Conservation (phyloP, 2,888 invertebrate genomes). For the Netelia fuscicornis region DNA sequence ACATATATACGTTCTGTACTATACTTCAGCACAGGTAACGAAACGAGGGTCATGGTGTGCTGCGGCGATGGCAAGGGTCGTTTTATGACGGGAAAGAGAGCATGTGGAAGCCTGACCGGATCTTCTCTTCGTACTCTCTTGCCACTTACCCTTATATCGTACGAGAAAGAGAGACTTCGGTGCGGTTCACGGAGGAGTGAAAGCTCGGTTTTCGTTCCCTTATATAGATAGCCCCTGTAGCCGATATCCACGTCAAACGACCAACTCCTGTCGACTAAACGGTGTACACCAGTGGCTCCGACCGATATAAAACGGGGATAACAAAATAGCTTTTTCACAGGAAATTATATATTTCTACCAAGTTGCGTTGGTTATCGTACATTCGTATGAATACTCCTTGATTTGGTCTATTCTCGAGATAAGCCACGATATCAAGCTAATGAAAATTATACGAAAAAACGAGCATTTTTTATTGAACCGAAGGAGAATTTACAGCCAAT, state of each 20-base stretch:
- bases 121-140: conserved; percentile 41
- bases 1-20: conserved; percentile 30
- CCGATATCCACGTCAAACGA: conserved; percentile 14
- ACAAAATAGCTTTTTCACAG: not conserved
- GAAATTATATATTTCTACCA: not conserved
- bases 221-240: not conserved
- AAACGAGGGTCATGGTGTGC: conserved; percentile 69
- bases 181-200: conserved; percentile 7
- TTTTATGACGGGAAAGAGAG: conserved; percentile 74
- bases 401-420: too few species aligned
- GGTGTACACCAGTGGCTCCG: not conserved
- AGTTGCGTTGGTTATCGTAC: too few species aligned
- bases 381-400: too few species aligned
- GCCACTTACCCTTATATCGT: conserved; percentile 50
- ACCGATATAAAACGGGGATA: not conserved
- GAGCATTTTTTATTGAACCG: too few species aligned
- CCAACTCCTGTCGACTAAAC: not conserved
- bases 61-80: conserved; percentile 58
- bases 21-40: conserved; percentile 63
- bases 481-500: too few species aligned
- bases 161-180: conserved; percentile 2
- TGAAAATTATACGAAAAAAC: too few species aligned
- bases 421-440: too few species aligned
- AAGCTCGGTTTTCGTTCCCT: conserved; percentile 20
- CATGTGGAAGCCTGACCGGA: conserved; percentile 68